Evolutionary conservation across 2,888 invertebrate species (phyloP), one percentile per base, ranked within the genome.

Genomic region (Odontothrips loti): DNA sequence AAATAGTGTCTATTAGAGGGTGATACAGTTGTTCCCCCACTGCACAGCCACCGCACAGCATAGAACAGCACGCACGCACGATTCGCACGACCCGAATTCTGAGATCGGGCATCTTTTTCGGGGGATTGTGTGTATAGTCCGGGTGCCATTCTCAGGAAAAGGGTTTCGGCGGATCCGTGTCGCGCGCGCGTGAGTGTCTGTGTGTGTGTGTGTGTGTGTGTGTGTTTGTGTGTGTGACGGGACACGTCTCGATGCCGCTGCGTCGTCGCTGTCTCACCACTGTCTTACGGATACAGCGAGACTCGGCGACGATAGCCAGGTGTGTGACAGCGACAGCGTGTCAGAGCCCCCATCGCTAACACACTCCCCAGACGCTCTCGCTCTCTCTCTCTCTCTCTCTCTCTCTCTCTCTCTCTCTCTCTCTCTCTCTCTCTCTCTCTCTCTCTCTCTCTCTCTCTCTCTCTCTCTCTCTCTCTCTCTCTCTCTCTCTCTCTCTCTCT

Each of bases 321-420:
- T 51, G 9, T 11, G 48, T 48, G 48, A 9, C 9, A 48, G 48
- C 48, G 51, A 51, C 51, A 12, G 20, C 51, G 51, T 20, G 15
- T 51, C 51, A 12, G 51, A 17, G 15, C 15, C 20, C 10, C 51
- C 20, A n/a, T n/a, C 51, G 2, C 27, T 23, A 20, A 34, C 80
- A 29, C 86, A 85, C 85, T 84, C 84, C 84, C 84, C 83, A 83
- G 51, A 3, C 51, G 51, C 83, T 82, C 80, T 82, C 83, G 81
- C 82, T 4, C 80, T 81, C 81, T 81, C 80, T 81, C 80, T 80
- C 79, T 80, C 79, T 80, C 81, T 82, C 79, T 79, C 81, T 79
- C 81, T 82, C 78, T 11, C 80, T 80, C 80, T 82, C 81, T 82
- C 81, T 82, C 80, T 81, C 80, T 80, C 81, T 23, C 80, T 79